phyloP scores from a whole-genome alignment of 2,888 invertebrate genomes.

The Phoenoteleia sp. region DNA sequence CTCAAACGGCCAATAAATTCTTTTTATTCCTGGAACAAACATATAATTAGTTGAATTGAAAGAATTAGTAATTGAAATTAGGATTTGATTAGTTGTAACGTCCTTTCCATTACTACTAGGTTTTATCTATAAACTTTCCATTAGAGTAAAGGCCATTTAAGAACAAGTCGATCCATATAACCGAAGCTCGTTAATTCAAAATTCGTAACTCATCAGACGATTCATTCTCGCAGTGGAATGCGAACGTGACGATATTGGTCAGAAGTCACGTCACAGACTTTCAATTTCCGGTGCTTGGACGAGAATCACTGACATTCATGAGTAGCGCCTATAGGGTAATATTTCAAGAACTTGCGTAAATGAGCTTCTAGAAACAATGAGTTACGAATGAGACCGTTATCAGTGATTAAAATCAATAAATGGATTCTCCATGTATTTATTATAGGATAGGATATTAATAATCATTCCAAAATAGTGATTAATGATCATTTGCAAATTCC shows the following conservation, averaged over 20 bases:
- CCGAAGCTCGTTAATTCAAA: constrained; percentile 72
- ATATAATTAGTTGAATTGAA: not conserved
- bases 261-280: constrained; percentile 75
- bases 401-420: constrained; percentile 57
- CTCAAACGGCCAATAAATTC: too few relatives aligned
- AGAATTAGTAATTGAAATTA: not conserved
- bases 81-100: not conserved
- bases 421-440: constrained; percentile 26
- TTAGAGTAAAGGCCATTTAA: constrained; percentile 53
- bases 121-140: constrained; percentile 48
- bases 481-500: too few relatives aligned
- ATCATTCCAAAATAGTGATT: not conserved
- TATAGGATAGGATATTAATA: constrained; percentile 18
- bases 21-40: not conserved
- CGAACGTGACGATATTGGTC: constrained; percentile 69
- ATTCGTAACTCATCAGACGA: constrained; percentile 73
- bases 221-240: constrained; percentile 69
- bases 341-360: constrained; percentile 68
- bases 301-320: constrained; percentile 71
- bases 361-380: constrained; percentile 58
- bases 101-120: constrained; percentile 4
- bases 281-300: constrained; percentile 73
- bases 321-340: constrained; percentile 63
- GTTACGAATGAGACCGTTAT: constrained; percentile 46
- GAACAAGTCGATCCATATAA: constrained; percentile 53